These are phyloP conservation scores for Cynaeus angustus DNA, from an alignment of 2,888 invertebrate genomes.

Conservation along the genomic window DNA sequence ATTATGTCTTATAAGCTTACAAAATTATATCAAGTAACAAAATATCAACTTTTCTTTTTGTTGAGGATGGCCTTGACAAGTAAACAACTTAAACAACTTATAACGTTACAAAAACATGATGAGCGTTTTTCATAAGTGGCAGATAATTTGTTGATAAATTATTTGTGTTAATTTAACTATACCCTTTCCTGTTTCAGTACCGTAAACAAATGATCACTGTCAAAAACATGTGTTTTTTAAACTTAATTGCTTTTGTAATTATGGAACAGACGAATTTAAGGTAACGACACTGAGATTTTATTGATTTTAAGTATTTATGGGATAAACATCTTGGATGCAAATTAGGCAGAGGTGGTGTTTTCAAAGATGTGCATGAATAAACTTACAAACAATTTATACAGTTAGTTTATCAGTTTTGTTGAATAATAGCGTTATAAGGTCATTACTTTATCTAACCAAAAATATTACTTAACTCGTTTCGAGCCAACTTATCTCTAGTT, in stretches of 20 bases:
- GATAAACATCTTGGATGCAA: conserved; percentile 23
- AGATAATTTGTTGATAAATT: too few relatives aligned
- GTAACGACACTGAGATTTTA: conserved; percentile 26
- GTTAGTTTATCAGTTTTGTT: neutral
- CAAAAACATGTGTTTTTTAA: conserved; percentile 5
- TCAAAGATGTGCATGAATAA: conserved; percentile 11
- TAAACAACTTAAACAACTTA: neutral
- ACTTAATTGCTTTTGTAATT: conserved; percentile 19
- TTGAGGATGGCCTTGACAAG: conserved; percentile 3
- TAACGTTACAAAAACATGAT: neutral
- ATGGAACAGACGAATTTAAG: conserved; percentile 6
- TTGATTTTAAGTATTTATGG: neutral
- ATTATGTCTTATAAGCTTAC: too few relatives aligned
- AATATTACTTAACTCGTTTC: neutral
- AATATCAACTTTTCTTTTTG: conserved; percentile 5
- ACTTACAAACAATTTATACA: neutral
- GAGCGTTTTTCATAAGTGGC: neutral
- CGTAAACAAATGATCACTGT: neutral
- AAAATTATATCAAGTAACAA: neutral
- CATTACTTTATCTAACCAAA: conserved; percentile 1
- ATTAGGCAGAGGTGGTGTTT: conserved; percentile 6
- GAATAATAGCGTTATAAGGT: conserved; percentile 3
- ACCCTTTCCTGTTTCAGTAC: too few relatives aligned
- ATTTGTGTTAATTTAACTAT: too few relatives aligned
- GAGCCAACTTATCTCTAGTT: neutral